Base-by-base conservation (phyloP, 2,888 invertebrate species). In the Hypselothyrea guttata region DNA sequence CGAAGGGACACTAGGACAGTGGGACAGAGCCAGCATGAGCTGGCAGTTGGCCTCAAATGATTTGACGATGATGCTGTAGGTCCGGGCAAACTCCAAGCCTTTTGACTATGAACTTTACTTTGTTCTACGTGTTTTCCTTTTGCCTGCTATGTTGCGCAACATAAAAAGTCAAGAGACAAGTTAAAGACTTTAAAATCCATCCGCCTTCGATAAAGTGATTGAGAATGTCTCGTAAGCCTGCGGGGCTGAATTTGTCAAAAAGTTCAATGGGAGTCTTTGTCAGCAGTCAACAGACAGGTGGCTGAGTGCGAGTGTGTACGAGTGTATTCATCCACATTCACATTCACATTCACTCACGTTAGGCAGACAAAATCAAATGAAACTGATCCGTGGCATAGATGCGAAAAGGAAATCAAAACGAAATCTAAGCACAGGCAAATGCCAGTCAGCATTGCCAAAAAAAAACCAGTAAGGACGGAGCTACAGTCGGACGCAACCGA, bases 111-210 rank as follows among this genome's bases (percentile, higher is more conserved):
- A 72, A 75, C 78, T 67, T 66, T 67, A 12, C 45, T 57, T 54
- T 38, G 18, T 35, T 30, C 31, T 42, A 38, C 44, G 38, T 22
- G 49, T 33, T 41, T 51, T 44, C 59, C 38, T 37, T 9, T 18
- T 57, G 13, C 27, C 16, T 35, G 13, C 30, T 35, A 18, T 27
- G 47, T 33, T 46, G 49, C 38, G 28, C 38, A 58, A 48, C 64
- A 58, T 42, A 44, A 60, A 61, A 74, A 79, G 77, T 82, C 81
- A 81, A 76, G 60, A 65, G 77, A 77, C 79, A 82, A 75, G 75
- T 84, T 75, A 71, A 77, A 73, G 75, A 84, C 75, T 77, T 84
- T 71, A 75, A 82, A 79, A 73, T 73, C 75, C 82, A 66, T 49
- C 75, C 82, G 69, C 51, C 75, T 62, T 66, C 60, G 64, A 71